Conservation (phyloP, 2,113 vertebrate species). For the Rhodinocichla rosea region DNA sequence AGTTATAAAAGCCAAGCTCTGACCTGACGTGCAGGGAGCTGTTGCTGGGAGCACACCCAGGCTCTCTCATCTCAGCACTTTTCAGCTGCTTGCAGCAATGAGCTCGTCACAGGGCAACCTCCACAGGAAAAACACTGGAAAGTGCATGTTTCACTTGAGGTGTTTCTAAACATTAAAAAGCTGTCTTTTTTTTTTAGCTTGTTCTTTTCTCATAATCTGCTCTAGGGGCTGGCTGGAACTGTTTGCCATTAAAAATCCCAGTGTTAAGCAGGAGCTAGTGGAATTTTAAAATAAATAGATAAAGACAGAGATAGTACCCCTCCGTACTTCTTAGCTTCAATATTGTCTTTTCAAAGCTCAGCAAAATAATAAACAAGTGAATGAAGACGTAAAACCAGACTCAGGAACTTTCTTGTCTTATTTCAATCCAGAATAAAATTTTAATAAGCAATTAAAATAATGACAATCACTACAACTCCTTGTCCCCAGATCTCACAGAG, state of each 20-base stretch:
- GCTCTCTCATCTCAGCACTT: background rate
- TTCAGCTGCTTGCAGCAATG: background rate
- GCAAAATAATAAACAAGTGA: background rate
- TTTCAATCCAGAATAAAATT: background rate
- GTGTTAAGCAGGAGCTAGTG: background rate
- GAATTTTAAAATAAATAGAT: background rate
- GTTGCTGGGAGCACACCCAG: background rate
- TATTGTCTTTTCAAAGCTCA: background rate
- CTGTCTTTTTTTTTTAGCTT: background rate
- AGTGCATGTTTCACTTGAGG: background rate
- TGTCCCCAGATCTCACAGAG: background rate
- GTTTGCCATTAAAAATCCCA: background rate
- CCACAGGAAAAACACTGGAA: background rate
- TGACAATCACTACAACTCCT: background rate
- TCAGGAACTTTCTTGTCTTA: background rate
- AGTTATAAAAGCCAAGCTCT: background rate
- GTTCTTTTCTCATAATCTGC: background rate
- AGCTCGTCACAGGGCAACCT: background rate
- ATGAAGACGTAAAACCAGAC: background rate
- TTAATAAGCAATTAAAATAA: background rate
- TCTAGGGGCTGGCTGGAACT: background rate
- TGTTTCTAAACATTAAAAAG: constrained; percentile 2
- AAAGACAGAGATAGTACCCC: background rate
- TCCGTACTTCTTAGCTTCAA: background rate
- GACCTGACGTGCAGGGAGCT: background rate